Conservation (phyloP, 2,113 vertebrate species). For the Eulemur macaco region DNA sequence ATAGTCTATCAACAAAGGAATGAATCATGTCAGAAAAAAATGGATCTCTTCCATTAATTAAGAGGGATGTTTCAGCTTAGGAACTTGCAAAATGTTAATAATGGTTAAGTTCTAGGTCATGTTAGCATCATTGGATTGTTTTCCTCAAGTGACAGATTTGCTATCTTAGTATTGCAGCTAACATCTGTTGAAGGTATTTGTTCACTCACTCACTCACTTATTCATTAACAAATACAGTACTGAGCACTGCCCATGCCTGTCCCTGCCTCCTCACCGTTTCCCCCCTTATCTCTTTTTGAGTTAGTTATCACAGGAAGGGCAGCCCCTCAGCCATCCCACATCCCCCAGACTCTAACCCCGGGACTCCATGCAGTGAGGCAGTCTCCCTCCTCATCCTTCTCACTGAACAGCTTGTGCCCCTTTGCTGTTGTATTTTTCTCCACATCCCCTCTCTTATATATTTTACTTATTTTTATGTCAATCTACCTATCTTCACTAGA, state of each 20-base stretch:
- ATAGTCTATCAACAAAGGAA: conserved; percentile 39
- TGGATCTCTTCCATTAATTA: not conserved
- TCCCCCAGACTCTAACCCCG: too few relatives aligned
- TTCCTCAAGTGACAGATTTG: not conserved
- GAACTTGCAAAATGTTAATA: not conserved
- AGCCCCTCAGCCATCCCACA: not conserved
- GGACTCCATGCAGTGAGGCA: not conserved
- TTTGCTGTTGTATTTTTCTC: not conserved
- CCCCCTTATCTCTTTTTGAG: not conserved
- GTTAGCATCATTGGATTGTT: not conserved
- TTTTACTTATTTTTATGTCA: not conserved
- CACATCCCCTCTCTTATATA: not conserved
- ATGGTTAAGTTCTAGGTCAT: not conserved
- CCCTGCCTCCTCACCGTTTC: not conserved
- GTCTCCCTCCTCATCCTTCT: fast-evolving
- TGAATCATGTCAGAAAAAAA: not conserved
- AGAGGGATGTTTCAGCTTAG: not conserved
- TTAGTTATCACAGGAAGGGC: not conserved
- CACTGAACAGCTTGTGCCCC: not conserved
- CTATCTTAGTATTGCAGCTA: not conserved
- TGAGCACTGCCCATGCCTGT: not conserved
- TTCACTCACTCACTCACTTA: not conserved
- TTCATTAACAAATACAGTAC: not conserved
- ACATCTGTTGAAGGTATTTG: not conserved
- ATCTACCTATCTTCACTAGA: not conserved